Base-by-base conservation (phyloP, 2,797 vertebrate species). In the Tadarida brasiliensis region DNA sequence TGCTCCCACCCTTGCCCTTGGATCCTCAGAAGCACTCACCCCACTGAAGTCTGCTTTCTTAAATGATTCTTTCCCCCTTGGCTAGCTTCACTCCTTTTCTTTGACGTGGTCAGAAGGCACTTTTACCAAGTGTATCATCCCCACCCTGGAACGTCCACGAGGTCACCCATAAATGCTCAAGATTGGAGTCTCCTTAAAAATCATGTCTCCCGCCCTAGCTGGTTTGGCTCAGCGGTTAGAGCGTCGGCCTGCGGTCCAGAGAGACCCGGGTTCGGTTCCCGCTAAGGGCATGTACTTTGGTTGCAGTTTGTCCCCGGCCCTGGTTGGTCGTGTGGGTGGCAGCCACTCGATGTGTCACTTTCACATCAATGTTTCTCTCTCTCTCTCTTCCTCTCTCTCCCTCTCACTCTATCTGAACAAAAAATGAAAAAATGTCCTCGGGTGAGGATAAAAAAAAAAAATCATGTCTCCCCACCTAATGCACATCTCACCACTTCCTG, bases 41-140 rank as follows among this genome's bases (percentile, higher is more conserved):
- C 76, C 80, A 65, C 61, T 77, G 71, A 90, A 90, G 71, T 77
- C 47, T 39, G 65, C 61, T 91, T 87, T 91, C 57, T 76, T 39
- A 89, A 83, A 49, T 81, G n/a, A 33, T 68, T 74, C 77, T 56
- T 87, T 86, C 39, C 30, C 24, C 17, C 30, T 68, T 47, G 70
- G 84, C 92, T 39, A 30, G 54, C n/a, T 11, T 77, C 67, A 33
- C 39, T 77, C 57, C 26, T 26, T 68, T 67, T 26, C 49, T 78
- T 85, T 80, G 28, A 77, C 70, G 47, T 33, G 20, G n/a, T 22
- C 7, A 12, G 54, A 20, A 47, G 11, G 24, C 20, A 67, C 65
- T 88, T 88, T 78, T 9, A 3, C 26, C 39, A 74, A 86, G 57
- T 35, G 11, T 51, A 17, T 33, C 65, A 86, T 33, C 63, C 49